Percentiles rank a stretch among this genome's conserved stretches.
Evolutionary conservation across 2,113 vertebrate species (phyloP).

Genomic region (Apus apus): DNA sequence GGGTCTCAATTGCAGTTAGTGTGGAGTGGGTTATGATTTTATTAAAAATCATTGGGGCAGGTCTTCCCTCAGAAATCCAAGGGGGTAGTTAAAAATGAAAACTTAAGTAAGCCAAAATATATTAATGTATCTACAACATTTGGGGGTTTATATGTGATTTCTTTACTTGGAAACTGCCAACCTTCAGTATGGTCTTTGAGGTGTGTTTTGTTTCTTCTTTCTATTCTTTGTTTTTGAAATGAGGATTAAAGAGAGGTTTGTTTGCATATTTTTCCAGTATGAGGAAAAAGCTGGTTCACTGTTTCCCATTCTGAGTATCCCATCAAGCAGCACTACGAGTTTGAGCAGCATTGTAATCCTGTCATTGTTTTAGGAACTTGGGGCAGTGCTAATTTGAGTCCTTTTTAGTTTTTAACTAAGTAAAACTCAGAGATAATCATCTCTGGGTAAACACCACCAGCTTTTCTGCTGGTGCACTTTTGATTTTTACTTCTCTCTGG

Average conservation of each 20-base stretch:
- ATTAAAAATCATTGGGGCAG: background rate
- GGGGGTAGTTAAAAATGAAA: background rate
- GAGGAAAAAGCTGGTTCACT: background rate
- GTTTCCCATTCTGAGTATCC: background rate
- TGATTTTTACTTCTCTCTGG: background rate
- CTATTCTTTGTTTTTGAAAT: background rate
- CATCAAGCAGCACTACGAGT: background rate
- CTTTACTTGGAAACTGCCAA: background rate
- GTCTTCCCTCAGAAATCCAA: background rate
- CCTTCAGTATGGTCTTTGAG: background rate
- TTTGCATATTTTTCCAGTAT: background rate
- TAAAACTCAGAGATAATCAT: background rate
- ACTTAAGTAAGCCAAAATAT: background rate
- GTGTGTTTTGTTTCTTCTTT: background rate
- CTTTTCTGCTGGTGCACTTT: background rate
- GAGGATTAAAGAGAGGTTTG: background rate
- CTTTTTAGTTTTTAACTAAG: background rate
- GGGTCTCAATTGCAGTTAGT: background rate
- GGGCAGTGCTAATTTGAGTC: background rate
- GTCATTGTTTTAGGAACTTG: background rate
- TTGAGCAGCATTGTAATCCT: background rate
- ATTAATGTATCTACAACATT: no score
- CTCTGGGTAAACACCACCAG: background rate
- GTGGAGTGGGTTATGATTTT: background rate
- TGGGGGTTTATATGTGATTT: background rate